Percentiles rank a stretch among this genome's conserved stretches.
These are phyloP conservation scores for Tribolium freemani DNA, from an alignment of 2,888 invertebrate genomes.

Conservation along the genomic window DNA sequence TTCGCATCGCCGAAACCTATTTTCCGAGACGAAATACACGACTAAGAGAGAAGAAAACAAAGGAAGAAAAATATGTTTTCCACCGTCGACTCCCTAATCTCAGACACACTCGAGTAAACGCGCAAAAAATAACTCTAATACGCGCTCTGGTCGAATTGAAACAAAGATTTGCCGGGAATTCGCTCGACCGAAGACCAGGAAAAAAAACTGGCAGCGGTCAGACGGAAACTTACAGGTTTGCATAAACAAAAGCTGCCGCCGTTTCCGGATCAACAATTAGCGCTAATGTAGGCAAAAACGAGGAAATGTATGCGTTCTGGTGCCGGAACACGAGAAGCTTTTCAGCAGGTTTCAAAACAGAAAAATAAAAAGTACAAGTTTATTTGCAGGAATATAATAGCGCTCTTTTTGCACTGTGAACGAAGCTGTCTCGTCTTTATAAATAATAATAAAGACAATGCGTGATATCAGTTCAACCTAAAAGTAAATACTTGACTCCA, in stretches of 20 bases:
- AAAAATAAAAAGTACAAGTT: no score
- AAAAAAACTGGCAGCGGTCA: neutral
- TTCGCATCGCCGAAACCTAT: conserved; percentile 23
- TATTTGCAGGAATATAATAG: no score
- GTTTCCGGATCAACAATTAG: neutral
- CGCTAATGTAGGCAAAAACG: neutral
- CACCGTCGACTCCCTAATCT: conserved; percentile 35
- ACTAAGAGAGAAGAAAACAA: conserved; percentile 13
- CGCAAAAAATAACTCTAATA: conserved; percentile 39
- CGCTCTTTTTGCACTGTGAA: no score
- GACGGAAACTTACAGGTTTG: neutral
- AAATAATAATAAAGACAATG: no score
- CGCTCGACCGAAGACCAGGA: neutral
- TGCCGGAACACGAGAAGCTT: neutral
- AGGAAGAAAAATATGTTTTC: conserved; percentile 27
- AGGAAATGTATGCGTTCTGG: neutral
- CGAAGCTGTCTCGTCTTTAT: no score
- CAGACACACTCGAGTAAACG: conserved; percentile 35
- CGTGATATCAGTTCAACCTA: no score
- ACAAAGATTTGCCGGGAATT: conserved; percentile 2
- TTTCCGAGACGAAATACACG: conserved; percentile 17
- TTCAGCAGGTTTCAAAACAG: neutral
- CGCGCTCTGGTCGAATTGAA: conserved; percentile 5
- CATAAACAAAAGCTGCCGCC: neutral
- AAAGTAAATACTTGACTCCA: no score